Evolutionary conservation across 2,113 vertebrate genomes (phyloP).

Genomic region (Rissa tridactyla): DNA sequence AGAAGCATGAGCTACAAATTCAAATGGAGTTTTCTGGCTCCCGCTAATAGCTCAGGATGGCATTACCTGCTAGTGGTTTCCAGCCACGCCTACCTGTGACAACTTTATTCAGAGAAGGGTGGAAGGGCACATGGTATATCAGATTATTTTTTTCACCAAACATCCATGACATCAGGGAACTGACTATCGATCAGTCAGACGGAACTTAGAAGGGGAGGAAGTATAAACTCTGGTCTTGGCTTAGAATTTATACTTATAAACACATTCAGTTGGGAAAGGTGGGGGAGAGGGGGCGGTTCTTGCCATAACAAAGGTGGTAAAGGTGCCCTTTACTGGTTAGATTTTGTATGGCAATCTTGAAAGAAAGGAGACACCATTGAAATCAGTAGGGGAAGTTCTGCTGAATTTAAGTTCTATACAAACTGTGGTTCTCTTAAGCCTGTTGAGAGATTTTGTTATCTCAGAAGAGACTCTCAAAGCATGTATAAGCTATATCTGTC

Average conservation of each 20-base stretch:
- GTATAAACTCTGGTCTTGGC: slow-evolving; percentile 30
- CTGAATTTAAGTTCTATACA: background rate
- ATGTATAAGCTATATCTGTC: background rate
- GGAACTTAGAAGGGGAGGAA: slow-evolving; percentile 36
- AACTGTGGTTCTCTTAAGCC: background rate
- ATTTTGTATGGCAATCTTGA: slow-evolving; percentile 63
- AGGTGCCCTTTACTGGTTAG: slow-evolving; percentile 23
- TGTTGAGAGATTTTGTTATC: background rate
- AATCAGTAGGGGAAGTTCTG: slow-evolving; percentile 49
- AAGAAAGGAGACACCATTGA: slow-evolving; percentile 66
- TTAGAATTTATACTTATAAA: slow-evolving; percentile 52
- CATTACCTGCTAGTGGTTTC: background rate
- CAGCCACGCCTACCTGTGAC: background rate
- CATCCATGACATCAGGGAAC: slow-evolving; percentile 18
- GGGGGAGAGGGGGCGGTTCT: background rate
- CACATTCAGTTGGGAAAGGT: background rate
- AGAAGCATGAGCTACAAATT: background rate
- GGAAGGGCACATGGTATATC: background rate
- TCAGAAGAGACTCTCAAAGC: background rate
- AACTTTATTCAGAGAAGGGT: background rate
- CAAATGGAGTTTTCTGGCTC: background rate
- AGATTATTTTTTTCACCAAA: slow-evolving; percentile 14
- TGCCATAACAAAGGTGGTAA: slow-evolving; percentile 64
- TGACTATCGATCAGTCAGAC: slow-evolving; percentile 6
- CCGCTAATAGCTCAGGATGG: background rate